Evolutionary conservation across 1,140 invertebrate species (phyloP), one percentile per base, ranked within the genome.

Genomic region (Eciton burchellii): DNA sequence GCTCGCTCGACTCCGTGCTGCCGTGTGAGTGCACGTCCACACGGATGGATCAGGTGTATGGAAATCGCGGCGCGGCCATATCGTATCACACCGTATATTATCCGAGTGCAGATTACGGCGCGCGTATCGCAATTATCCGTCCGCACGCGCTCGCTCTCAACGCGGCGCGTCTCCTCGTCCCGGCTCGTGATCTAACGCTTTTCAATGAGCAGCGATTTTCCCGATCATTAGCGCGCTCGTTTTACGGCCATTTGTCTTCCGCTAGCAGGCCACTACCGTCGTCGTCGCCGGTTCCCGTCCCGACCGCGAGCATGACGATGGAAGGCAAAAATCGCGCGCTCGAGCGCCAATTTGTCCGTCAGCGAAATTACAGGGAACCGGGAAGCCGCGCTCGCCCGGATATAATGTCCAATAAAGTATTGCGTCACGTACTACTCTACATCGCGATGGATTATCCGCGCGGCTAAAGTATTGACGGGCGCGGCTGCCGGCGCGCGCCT

Each of bases 201-300:
- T 92, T 92, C 92, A 91, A 92, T 91, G 89, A 89, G 87, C 82
- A 72, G 81, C 86, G 81, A 89, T 92, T 92, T 92, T 91, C 86
- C 77, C 89, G 88, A 90, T 91, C 89, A 90, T 92, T 92, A 90
- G 70, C 87, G 86, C 89, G 83, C 82, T 76, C 68, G 73, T 81
- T 73, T 88, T 76, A 72, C 81, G 65, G 72, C 60, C 71, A 73
- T 83, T 88, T 70, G 63, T 70, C 72, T 66, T 63, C 49, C 74
- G 72, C 76, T 81, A 6, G 35, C 6, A 2, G 26, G 43, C 52
- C 57, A n/a, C 73, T 29, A 45, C 43, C 52, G 24, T 8, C 3
- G n/a, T 26, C 43, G 35, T 35, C 49, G 60, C 47, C 47, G 24
- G 8, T 43, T 57, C 29, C 54, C 47, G 9, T 29, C 12, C 43